Conservation (phyloP, 1,140 invertebrate species). For the Pseudoatta argentina region DNA sequence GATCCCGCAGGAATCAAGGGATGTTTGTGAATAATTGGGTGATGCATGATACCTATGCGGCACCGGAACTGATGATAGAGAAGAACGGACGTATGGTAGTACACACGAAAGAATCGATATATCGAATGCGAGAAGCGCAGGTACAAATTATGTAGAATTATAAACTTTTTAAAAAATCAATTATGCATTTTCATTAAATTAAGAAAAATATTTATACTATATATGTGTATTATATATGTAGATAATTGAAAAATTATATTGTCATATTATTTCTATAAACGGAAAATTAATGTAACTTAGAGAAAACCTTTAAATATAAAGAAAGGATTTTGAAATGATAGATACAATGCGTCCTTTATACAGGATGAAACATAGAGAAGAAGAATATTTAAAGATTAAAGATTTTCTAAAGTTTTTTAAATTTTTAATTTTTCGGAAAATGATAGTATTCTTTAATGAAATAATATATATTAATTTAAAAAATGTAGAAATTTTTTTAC, state of each 20-base stretch:
- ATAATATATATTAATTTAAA: neutral
- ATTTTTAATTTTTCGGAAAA: neutral
- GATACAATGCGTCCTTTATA: neutral
- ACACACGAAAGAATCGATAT: slow-evolving; percentile 50
- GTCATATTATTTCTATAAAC: neutral
- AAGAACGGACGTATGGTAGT: slow-evolving; percentile 17
- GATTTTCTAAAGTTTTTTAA: neutral
- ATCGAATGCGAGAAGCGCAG: slow-evolving; percentile 33
- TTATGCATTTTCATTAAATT: neutral
- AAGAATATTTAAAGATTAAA: neutral
- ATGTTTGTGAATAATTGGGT: slow-evolving; percentile 91
- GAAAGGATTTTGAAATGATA: neutral
- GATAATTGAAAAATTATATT: neutral
- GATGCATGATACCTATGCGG: slow-evolving; percentile 89
- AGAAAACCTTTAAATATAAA: neutral
- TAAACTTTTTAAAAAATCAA: neutral
- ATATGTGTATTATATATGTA: neutral
- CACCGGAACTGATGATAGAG: slow-evolving; percentile 61
- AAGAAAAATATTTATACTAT: neutral
- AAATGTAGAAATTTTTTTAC: slow-evolving; percentile 4
- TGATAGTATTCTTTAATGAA: neutral
- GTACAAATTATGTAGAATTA: slow-evolving; percentile 12
- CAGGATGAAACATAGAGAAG: neutral
- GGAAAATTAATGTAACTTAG: neutral
- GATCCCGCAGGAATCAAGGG: slow-evolving; percentile 86